Conservation (phyloP, 1,140 invertebrate species). For the Drosophila miranda region DNA sequence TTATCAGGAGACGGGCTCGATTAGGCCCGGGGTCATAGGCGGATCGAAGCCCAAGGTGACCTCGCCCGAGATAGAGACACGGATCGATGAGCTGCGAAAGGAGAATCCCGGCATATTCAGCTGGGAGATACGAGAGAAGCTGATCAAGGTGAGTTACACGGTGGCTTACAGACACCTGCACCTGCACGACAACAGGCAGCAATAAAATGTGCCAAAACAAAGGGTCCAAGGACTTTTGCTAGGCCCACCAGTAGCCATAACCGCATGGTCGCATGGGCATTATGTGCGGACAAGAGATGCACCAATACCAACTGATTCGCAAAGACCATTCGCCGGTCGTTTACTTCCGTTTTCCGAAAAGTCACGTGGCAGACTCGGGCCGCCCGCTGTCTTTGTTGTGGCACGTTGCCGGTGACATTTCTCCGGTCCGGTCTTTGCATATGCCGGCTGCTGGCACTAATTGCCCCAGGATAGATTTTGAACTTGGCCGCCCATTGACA, state of each 20-base stretch:
- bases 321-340: conserved; percentile 14
- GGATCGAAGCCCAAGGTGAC: conserved; percentile 91
- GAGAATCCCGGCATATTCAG: conserved; percentile 97
- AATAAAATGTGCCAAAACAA: conserved; percentile 66
- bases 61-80: conserved; percentile 92
- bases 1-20: conserved; percentile 94
- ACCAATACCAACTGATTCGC: conserved; percentile 28
- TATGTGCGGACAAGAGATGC: conserved; percentile 42
- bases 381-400: conserved; percentile 78
- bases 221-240: conserved; percentile 47
- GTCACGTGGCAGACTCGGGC: conserved; percentile 75
- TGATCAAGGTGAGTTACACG: conserved; percentile 87
- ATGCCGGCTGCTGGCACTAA: conserved; percentile 36
- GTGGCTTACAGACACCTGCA: conserved; percentile 14
- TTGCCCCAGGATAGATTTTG: conserved; percentile 22
- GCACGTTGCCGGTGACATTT: conserved; percentile 65
- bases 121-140: conserved; percentile 96
- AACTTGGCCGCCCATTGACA: conserved; percentile 59
- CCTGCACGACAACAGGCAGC: conserved; percentile 57
- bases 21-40: conserved; percentile 94
- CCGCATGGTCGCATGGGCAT: conserved; percentile 44
- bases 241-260: conserved; percentile 52
- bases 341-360: conserved; percentile 80
- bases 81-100: conserved; percentile 94
- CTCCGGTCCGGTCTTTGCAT: conserved; percentile 60